phyloP scores from a whole-genome alignment of 92 coral and sea anemone genomes.

The Zoanthus solanderi region DNA sequence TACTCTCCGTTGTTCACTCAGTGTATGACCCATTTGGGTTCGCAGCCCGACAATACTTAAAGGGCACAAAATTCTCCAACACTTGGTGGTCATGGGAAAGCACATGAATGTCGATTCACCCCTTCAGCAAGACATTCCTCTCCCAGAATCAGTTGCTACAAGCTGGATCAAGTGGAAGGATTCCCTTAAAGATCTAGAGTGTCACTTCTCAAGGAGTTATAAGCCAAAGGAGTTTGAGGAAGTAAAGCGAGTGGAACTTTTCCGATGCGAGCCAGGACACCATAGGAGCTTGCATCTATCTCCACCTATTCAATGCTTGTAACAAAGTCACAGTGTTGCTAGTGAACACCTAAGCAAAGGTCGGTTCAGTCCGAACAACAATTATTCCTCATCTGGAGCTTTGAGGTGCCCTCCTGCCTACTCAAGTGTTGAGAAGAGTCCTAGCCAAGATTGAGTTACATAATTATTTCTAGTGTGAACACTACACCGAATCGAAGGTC shows the following conservation, averaged over 20 bases:
- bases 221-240: constrained; percentile 25
- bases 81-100: constrained; percentile 32
- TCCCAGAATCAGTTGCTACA: constrained; percentile 20
- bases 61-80: constrained; percentile 49
- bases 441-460: constrained; percentile 39
- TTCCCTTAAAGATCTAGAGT: constrained; percentile 18
- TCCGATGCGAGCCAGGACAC: constrained; percentile 63
- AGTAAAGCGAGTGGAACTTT: constrained; percentile 21
- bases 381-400: constrained; percentile 55
- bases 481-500: constrained; percentile 7
- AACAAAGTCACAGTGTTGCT: constrained; percentile 41
- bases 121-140: constrained; percentile 48
- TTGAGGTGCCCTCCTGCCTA: constrained; percentile 29
- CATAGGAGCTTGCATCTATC: constrained; percentile 49
- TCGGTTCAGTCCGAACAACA: constrained; percentile 33
- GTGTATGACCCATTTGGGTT: constrained; percentile 36
- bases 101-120: neutral
- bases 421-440: constrained; percentile 51
- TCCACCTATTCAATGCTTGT: constrained; percentile 46
- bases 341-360: constrained; percentile 58
- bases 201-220: neutral
- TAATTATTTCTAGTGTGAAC: constrained; percentile 48
- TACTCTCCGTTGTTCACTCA: constrained; percentile 21
- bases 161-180: constrained; percentile 51
- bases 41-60: constrained; percentile 43